Evolutionary conservation across 2,888 invertebrate genomes (phyloP), one percentile per base, ranked within the genome.

Genomic region (Coleophora deauratella): DNA sequence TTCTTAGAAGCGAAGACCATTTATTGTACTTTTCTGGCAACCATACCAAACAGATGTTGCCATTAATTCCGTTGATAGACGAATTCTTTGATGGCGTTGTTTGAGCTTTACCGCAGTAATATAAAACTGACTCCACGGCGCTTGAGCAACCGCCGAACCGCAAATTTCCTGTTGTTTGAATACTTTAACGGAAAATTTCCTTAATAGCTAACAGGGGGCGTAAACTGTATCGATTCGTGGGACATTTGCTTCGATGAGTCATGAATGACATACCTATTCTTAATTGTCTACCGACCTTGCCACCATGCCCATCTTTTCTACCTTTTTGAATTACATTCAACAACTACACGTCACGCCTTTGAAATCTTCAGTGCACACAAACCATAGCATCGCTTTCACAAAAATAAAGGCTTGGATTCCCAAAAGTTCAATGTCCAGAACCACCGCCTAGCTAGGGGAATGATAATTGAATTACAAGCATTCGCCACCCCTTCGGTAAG

Each of bases 391-490:
- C n/a, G n/a, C 21, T 21, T 21, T 21, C 21, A 21, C 21, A 21
- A n/a, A n/a, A n/a, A n/a, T n/a, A n/a, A n/a, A n/a, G n/a, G n/a
- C n/a, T n/a, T 30, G 3, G 9, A 33, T 41, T 28, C 33, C 37
- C 15, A 40, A 38, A 47, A 48, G 51, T 47, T 52, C 49, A 48
- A 47, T 35, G 51, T 46, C 49, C 55, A 46, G 41, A 37, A 37
- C 35, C 37, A 45, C 45, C 40, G 21, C 41, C 47, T 38, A 52
- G 50, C 47, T 38, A 52, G 50, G 58, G 57, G 57, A 58, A 55
- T 49, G 57, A 52, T 59, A 63, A 67, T 64, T 62, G 49, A 62
- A 66, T 66, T 65, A 63, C 46, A 44, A 48, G 49, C 52, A 52
- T 55, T 59, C 54, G 47, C 46, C 55, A 57, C 60, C 65, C 60